Percentiles rank a stretch among this genome's conserved stretches.
Conservation (phyloP, 2,797 vertebrate genomes). For the Ptychadena robeensis region DNA sequence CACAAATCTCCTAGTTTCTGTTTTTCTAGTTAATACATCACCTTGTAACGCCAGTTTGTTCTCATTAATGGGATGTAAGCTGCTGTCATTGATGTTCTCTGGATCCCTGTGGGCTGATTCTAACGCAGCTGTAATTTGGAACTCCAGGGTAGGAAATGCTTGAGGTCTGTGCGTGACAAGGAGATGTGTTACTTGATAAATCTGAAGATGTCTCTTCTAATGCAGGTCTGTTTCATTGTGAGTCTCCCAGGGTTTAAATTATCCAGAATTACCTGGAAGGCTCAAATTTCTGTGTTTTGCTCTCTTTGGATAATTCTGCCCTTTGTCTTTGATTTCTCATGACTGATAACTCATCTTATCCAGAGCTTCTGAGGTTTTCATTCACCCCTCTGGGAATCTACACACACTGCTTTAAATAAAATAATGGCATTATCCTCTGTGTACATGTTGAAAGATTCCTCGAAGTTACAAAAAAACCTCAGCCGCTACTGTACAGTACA, state of each 20-base stretch:
- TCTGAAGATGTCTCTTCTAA: slow-evolving; percentile 41
- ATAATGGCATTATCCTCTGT: slow-evolving; percentile 40
- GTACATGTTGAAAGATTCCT: slow-evolving; percentile 27
- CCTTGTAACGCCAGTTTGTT: background rate
- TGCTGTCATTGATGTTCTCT: slow-evolving; percentile 31
- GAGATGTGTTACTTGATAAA: slow-evolving; percentile 52
- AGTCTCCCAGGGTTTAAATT: slow-evolving; percentile 48
- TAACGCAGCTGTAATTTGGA: slow-evolving; percentile 29
- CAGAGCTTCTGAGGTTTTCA: slow-evolving; percentile 27
- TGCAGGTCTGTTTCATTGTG: slow-evolving; percentile 31
- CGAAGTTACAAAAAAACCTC: background rate
- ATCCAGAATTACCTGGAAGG: slow-evolving; percentile 47
- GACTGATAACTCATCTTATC: slow-evolving; percentile 39
- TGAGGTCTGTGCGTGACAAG: slow-evolving; percentile 44
- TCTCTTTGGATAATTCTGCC: slow-evolving; percentile 42
- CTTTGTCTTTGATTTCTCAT: slow-evolving; percentile 49
- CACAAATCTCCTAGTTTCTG: background rate
- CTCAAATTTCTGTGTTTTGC: slow-evolving; percentile 36
- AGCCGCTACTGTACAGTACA: slow-evolving; percentile 13
- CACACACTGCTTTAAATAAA: slow-evolving; percentile 27
- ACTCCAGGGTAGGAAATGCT: slow-evolving; percentile 30
- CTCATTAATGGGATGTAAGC: slow-evolving; percentile 11
- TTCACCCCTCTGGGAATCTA: slow-evolving; percentile 36
- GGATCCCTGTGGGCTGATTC: slow-evolving; percentile 19
- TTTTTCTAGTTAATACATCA: slow-evolving; percentile 29